A percentile compares a stretch with the other conserved stretches of the same genome.
phyloP scores from a whole-genome alignment of 2,888 invertebrate genomes.

The Danaus chrysippus region DNA sequence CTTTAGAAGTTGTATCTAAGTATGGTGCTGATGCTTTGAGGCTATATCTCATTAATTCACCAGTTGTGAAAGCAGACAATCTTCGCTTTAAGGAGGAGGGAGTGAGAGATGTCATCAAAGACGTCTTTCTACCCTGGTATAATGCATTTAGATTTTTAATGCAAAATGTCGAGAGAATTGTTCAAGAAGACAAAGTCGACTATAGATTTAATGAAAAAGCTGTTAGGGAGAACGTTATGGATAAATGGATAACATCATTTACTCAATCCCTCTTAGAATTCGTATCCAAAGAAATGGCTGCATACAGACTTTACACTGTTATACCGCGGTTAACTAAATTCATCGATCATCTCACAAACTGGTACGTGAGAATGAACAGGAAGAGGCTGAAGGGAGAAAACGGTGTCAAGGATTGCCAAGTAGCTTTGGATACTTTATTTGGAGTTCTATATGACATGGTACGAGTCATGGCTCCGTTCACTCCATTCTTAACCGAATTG shows the following conservation, averaged over 20 bases:
- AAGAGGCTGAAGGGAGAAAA: slow-evolving; percentile 95
- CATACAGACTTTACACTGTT: slow-evolving; percentile 96
- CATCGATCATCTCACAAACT: slow-evolving; percentile 98
- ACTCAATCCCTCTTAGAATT: slow-evolving; percentile 95
- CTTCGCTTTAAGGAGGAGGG: slow-evolving; percentile 98
- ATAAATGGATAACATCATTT: slow-evolving; percentile 97
- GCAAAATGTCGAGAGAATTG: slow-evolving; percentile 93
- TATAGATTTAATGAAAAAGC: slow-evolving; percentile 79
- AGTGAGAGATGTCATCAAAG: slow-evolving; percentile 96
- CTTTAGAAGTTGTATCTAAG: slow-evolving; percentile 91
- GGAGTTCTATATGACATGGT: slow-evolving; percentile 93
- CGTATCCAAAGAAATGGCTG: slow-evolving; percentile 95
- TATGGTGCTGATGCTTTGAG: slow-evolving; percentile 98
- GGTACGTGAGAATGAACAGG: slow-evolving; percentile 99
- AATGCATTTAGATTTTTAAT: slow-evolving; percentile 95
- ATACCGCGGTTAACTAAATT: slow-evolving; percentile 96
- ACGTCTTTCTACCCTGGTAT: slow-evolving; percentile 98
- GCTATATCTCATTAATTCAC: slow-evolving; percentile 97
- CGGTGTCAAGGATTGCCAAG: slow-evolving; percentile 88
- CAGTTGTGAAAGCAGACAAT: slow-evolving; percentile 98
- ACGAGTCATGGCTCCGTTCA: slow-evolving; percentile 97
- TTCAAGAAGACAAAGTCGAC: slow-evolving; percentile 80
- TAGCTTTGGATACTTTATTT: slow-evolving; percentile 92
- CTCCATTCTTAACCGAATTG: slow-evolving; percentile 96
- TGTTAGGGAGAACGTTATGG: slow-evolving; percentile 90